Base-by-base conservation (phyloP, 1,140 invertebrate genomes). In the Drosophila insularis region DNA sequence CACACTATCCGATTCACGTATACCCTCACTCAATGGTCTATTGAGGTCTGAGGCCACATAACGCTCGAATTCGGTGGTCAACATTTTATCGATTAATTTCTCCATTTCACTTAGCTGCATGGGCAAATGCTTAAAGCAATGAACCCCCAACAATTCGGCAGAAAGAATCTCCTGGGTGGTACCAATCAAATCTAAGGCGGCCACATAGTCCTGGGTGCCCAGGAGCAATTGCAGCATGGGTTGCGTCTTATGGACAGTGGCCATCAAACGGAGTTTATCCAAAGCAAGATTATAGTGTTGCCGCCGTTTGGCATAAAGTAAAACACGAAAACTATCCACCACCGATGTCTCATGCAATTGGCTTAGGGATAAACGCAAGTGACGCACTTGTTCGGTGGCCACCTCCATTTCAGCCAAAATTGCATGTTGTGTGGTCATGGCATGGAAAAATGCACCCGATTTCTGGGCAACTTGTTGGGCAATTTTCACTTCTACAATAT, bases 71-170 rank as follows among this genome's bases (percentile, higher is more conserved):
- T 99, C 99, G 55, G 97, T 97, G 59, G 96, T 96, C 71, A 99
- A 94, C 97, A 99, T 98, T 93, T 98, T 98, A 84, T 99, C 97
- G 81, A 99, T 99, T 4, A 99, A 93, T 90, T 97, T 96, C 85
- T 98, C 96, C 95, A 99, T 97, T 94, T 99, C 99, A 69, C 95
- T 96, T n/a, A 99, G 93, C 93, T 99, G 98, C 54, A 97, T 97
- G 74, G 97, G 96, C 72, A 99, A 93, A 93, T 99, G 98, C 90
- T 98, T 96, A 91, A 99, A 98, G 92, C 98, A 97, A 85, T 97
- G 96, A 54, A 99, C 95, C 27, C 98, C 98, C 66, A 96, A 95
- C 54, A 99, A 93, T 92, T 99, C 97, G 78, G 97, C 95, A 4
- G 94, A 93, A 11, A 99, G 93, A 68, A 99, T 96, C 93, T 99